Conservation (phyloP, 2,113 vertebrate species). For the Stegostoma tigrinum region DNA sequence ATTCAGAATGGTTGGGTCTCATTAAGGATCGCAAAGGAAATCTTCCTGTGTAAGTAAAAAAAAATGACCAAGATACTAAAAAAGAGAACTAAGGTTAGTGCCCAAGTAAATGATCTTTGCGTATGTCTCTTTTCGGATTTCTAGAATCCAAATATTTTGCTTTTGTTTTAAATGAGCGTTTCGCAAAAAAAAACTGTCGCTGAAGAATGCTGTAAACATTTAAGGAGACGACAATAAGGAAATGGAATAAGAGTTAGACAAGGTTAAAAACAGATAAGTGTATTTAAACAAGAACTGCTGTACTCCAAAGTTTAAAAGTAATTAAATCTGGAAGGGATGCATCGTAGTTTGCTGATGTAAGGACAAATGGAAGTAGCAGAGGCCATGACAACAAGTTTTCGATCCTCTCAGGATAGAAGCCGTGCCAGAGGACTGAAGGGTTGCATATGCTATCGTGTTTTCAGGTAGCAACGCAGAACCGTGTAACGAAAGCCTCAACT, state of each 20-base stretch:
- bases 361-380: neutral
- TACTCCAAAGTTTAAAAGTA: neutral
- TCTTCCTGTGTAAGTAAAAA: neutral
- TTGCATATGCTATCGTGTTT: neutral
- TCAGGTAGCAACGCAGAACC: neutral
- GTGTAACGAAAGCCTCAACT: no score
- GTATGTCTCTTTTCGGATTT: neutral
- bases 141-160: neutral
- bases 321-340: neutral
- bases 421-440: neutral
- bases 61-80: no score
- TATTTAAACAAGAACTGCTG: neutral
- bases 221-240: neutral
- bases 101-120: neutral
- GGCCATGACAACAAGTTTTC: neutral
- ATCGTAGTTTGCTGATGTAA: neutral
- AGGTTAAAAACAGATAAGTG: neutral
- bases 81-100: neutral
- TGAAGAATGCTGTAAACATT: neutral
- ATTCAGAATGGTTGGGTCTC: neutral
- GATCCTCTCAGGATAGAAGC: neutral
- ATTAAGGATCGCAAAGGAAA: neutral
- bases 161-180: neutral
- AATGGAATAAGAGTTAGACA: neutral
- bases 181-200: neutral